Evolutionary conservation across 2,797 vertebrate species (phyloP).

Genomic region (Acanthornis magna): DNA sequence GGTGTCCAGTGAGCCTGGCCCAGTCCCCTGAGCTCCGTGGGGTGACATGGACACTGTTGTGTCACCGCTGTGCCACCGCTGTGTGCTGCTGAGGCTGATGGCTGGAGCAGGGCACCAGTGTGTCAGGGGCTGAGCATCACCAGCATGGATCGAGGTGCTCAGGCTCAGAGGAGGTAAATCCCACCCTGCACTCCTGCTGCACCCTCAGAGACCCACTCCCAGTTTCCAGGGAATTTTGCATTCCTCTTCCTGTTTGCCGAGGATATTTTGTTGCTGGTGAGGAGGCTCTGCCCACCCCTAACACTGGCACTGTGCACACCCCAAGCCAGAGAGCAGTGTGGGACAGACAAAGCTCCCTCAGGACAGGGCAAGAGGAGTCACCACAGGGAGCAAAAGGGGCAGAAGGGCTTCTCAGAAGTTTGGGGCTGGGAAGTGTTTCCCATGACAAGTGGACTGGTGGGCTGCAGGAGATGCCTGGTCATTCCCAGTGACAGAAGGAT

Average conservation of each 20-base stretch:
- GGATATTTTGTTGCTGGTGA: not conserved
- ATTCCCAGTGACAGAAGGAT: not conserved
- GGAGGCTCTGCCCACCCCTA: not conserved
- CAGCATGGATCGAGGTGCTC: not conserved
- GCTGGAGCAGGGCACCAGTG: not conserved
- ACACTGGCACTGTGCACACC: not conserved
- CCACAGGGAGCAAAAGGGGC: not conserved
- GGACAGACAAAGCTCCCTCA: not conserved
- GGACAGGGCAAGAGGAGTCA: not conserved
- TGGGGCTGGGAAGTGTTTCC: not conserved
- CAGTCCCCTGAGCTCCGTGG: not conserved
- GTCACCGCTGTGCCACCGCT: not conserved
- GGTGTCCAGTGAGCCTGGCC: not conserved
- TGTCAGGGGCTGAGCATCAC: not conserved
- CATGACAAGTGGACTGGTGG: no score
- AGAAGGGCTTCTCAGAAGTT: not conserved
- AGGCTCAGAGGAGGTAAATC: not conserved
- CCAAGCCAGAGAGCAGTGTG: not conserved
- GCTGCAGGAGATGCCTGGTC: rapidly evolving
- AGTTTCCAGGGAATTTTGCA: not conserved
- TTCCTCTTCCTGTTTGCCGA: not conserved
- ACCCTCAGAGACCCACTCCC: not conserved
- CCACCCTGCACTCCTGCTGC: not conserved
- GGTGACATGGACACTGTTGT: not conserved
- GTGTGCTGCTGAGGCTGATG: not conserved